Evolutionary conservation across 1,140 invertebrate genomes (phyloP).

Genomic region (Dysdera silvatica): DNA sequence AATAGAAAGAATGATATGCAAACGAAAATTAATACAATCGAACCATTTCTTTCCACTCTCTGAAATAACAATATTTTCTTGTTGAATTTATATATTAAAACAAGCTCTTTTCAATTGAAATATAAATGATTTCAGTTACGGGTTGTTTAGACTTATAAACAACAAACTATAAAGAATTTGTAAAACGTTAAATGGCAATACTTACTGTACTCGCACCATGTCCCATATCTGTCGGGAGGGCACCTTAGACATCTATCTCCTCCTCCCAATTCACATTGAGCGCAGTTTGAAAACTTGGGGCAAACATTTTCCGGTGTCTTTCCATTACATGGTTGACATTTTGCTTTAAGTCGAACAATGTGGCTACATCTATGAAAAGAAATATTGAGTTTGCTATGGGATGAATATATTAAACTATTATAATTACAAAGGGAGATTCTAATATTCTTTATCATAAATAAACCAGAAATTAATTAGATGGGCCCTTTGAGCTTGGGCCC

Average conservation of each 20-base stretch:
- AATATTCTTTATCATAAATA: too few species aligned
- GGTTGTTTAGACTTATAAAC: background rate
- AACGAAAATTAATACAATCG: background rate
- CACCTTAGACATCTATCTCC: constrained; percentile 10
- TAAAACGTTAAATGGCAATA: background rate
- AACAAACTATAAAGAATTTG: background rate
- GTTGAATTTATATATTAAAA: background rate
- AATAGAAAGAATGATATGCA: background rate
- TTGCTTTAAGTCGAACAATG: constrained; percentile 3
- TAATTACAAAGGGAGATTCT: too few species aligned
- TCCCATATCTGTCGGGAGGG: constrained; percentile 9
- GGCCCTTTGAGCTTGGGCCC: too few species aligned
- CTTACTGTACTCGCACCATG: constrained; percentile 25
- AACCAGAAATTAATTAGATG: too few species aligned
- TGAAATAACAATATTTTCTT: background rate
- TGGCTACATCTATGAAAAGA: constrained; percentile 16
- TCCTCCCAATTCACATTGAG: constrained; percentile 5
- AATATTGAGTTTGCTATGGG: too few species aligned
- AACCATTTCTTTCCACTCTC: background rate
- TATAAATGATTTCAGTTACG: background rate
- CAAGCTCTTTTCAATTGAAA: background rate
- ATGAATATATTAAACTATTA: too few species aligned
- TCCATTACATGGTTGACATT: constrained; percentile 20
- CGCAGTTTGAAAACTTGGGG: background rate
- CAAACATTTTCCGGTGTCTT: constrained; percentile 9